These are phyloP conservation scores for Pilophorus perplexus DNA, from an alignment of 2,888 invertebrate genomes.

Conservation along the genomic window DNA sequence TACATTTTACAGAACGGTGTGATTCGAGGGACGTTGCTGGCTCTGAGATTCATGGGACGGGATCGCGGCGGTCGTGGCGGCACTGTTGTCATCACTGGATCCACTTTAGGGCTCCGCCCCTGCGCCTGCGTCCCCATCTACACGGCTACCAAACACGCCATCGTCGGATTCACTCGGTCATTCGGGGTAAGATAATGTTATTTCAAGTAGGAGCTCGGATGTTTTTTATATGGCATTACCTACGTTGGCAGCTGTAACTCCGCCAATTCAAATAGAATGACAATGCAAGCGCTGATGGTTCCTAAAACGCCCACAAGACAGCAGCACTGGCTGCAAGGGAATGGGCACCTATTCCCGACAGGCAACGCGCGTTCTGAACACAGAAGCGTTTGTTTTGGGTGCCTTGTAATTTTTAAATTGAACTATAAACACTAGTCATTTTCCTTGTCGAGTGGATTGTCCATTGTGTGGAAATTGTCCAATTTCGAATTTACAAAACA, in stretches of 20 bases:
- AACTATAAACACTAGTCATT: neutral
- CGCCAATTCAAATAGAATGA: too few species aligned
- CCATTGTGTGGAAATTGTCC: too few species aligned
- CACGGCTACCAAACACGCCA: constrained; percentile 74
- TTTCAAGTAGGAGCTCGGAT: too few species aligned
- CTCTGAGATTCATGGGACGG: constrained; percentile 70
- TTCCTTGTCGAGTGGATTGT: too few species aligned
- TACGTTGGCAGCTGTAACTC: too few species aligned
- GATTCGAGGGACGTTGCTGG: constrained; percentile 70
- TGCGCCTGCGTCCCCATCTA: constrained; percentile 73
- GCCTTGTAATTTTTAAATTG: constrained; percentile 48
- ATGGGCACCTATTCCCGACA: neutral
- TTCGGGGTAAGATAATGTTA: constrained; percentile 60
- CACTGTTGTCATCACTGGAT: constrained; percentile 71
- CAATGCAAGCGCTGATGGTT: too few species aligned
- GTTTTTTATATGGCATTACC: too few species aligned
- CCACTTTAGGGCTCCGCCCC: constrained; percentile 66
- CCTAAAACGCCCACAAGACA: too few species aligned
- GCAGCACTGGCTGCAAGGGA: too few species aligned
- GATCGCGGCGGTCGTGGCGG: constrained; percentile 74
- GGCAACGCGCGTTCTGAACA: too few species aligned
- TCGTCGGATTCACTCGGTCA: constrained; percentile 69
- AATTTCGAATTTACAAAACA: too few species aligned
- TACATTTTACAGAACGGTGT: constrained; percentile 68
- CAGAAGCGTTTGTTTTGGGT: neutral